Percentiles rank a stretch among this genome's conserved stretches.
Evolutionary conservation across 2,888 invertebrate genomes (phyloP).

Genomic region (Cataglyphis livida): DNA sequence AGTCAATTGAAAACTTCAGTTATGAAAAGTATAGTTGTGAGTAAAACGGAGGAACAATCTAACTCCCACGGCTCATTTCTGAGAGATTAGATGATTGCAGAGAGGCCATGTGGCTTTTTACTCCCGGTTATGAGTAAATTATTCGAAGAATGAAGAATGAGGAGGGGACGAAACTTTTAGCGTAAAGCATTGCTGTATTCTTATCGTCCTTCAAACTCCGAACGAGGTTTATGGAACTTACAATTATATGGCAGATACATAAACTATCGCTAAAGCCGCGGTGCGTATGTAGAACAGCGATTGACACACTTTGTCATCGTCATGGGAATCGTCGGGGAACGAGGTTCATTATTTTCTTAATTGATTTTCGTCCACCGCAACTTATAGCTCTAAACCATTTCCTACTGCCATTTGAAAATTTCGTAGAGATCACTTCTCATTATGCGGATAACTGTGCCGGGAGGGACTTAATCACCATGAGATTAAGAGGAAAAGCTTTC

Average conservation of each 20-base stretch:
- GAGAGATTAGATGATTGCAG: constrained; percentile 40
- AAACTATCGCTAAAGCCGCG: neutral
- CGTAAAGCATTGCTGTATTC: constrained; percentile 7
- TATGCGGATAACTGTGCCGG: constrained; percentile 6
- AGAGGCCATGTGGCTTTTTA: neutral
- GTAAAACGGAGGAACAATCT: constrained; percentile 6
- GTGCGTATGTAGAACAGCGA: neutral
- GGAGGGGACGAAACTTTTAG: neutral
- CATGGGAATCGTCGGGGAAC: neutral
- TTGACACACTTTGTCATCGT: neutral
- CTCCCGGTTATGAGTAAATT: constrained; percentile 19
- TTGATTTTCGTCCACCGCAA: constrained; percentile 5
- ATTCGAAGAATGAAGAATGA: constrained; percentile 43
- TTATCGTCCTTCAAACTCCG: constrained; percentile 43
- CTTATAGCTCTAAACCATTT: neutral
- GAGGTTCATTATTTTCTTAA: constrained; percentile 18
- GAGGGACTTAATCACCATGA: constrained; percentile 27
- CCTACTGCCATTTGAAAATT: neutral
- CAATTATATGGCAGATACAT: neutral
- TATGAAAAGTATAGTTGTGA: constrained; percentile 17
- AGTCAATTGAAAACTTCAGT: constrained; percentile 35
- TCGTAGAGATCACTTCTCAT: constrained; percentile 41
- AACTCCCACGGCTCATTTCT: constrained; percentile 32
- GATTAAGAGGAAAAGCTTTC: constrained; percentile 53
- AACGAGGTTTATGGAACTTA: constrained; percentile 16